Percentiles rank a stretch among this genome's conserved stretches.
phyloP scores from a whole-genome alignment of 1,140 invertebrate species.

The Plutomurus gul region DNA sequence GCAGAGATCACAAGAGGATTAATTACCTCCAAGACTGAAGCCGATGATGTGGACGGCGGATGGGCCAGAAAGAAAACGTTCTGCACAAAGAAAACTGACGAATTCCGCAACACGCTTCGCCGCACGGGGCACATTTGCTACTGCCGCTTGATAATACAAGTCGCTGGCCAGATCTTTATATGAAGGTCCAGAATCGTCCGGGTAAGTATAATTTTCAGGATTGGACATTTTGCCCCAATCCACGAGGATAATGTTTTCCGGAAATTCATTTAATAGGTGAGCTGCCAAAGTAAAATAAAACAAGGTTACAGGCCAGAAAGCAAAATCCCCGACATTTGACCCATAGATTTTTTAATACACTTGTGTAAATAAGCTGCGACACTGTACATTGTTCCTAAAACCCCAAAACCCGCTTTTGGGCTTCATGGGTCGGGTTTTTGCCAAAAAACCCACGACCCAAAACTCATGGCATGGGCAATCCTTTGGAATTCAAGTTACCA shows the following conservation, averaged over 20 bases:
- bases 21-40: conserved; percentile 8
- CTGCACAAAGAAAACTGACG: conserved; percentile 5
- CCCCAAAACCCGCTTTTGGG: neutral
- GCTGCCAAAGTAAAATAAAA: no score
- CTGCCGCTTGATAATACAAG: conserved; percentile 5
- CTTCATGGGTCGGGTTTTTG: no score
- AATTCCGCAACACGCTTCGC: conserved; percentile 33
- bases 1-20: no score
- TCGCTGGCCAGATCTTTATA: conserved; percentile 5
- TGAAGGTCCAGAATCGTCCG: neutral
- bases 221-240: conserved; percentile 39
- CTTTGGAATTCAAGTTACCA: neutral
- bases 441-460: no score
- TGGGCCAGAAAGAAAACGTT: conserved; percentile 2
- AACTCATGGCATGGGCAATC: neutral
- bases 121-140: conserved; percentile 29
- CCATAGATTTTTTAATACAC: neutral
- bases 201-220: neutral
- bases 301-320: no score
- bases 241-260: conserved; percentile 32
- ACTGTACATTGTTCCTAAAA: neutral
- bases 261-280: no score
- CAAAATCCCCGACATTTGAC: no score
- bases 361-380: conserved; percentile 20
- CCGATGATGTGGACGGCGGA: conserved; percentile 10